Percentiles rank a stretch among this genome's conserved stretches.
Evolutionary conservation across 2,113 vertebrate genomes (phyloP).

Genomic region (Myiozetetes cayanensis): DNA sequence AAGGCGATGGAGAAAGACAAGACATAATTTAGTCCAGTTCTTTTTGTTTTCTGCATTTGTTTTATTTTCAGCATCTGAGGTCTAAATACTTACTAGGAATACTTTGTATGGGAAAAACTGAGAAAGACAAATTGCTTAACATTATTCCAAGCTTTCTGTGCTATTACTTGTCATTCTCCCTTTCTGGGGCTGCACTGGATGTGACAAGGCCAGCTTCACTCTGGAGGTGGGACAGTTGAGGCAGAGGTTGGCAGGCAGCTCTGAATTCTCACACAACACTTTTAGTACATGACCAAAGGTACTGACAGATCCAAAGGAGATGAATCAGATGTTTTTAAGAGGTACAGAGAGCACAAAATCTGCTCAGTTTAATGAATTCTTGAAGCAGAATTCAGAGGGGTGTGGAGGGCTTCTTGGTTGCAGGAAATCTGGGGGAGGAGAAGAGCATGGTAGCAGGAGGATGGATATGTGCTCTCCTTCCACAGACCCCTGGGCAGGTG

Average conservation of each 20-base stretch:
- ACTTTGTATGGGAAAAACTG: not conserved
- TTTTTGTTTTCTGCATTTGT: not conserved
- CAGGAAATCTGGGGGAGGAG: not conserved
- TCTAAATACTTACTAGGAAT: not conserved
- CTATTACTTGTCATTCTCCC: not conserved
- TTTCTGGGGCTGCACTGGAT: accelerated
- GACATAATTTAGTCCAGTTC: too few species aligned
- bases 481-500: not conserved
- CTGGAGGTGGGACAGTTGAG: not conserved
- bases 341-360: not conserved
- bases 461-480: accelerated
- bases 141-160: not conserved
- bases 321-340: not conserved
- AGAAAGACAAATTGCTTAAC: not conserved
- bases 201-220: not conserved
- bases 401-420: accelerated
- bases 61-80: not conserved
- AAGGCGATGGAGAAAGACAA: not conserved
- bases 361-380: not conserved
- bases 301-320: not conserved
- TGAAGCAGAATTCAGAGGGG: not conserved
- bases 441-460: not conserved
- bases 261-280: not conserved
- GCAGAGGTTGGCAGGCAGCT: not conserved
- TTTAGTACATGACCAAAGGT: accelerated